These are phyloP conservation scores for Muschampia plurimacula DNA, from an alignment of 2,888 invertebrate species.

Conservation along the genomic window DNA sequence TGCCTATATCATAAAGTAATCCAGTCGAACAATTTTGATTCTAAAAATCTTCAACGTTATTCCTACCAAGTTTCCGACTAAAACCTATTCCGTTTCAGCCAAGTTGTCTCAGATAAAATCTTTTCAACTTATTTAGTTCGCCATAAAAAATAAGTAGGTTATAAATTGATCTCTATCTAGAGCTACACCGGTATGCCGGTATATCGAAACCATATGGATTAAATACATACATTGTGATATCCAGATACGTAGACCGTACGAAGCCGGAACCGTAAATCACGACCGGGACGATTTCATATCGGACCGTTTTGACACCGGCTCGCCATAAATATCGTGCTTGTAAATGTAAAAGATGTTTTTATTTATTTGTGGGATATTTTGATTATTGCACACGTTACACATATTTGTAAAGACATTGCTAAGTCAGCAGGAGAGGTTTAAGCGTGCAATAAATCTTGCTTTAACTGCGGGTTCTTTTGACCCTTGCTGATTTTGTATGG, in stretches of 20 bases:
- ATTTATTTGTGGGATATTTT: slow-evolving; percentile 11
- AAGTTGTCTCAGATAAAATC: background rate
- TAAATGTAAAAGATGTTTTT: slow-evolving; percentile 16
- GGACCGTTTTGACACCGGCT: slow-evolving; percentile 14
- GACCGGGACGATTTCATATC: slow-evolving; percentile 14
- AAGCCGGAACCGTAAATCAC: slow-evolving; percentile 17
- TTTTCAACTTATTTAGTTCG: background rate
- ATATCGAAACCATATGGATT: slow-evolving; percentile 9
- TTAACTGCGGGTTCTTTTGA: background rate
- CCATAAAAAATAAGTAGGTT: slow-evolving; percentile 17
- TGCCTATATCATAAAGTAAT: no score
- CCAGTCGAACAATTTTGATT: background rate
- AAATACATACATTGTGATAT: slow-evolving; percentile 20
- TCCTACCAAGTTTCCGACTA: background rate
- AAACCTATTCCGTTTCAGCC: background rate
- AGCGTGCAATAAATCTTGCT: slow-evolving; percentile 1
- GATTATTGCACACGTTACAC: background rate
- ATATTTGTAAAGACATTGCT: background rate
- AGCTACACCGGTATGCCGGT: slow-evolving; percentile 2
- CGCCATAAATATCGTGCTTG: slow-evolving; percentile 14
- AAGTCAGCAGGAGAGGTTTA: background rate
- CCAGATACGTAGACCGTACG: slow-evolving; percentile 13
- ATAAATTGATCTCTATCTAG: slow-evolving; percentile 20
- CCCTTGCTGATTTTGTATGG: no score
- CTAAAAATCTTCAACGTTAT: background rate